Conservation (phyloP, 1,140 invertebrate genomes). For the Drosophila rhopaloa region DNA sequence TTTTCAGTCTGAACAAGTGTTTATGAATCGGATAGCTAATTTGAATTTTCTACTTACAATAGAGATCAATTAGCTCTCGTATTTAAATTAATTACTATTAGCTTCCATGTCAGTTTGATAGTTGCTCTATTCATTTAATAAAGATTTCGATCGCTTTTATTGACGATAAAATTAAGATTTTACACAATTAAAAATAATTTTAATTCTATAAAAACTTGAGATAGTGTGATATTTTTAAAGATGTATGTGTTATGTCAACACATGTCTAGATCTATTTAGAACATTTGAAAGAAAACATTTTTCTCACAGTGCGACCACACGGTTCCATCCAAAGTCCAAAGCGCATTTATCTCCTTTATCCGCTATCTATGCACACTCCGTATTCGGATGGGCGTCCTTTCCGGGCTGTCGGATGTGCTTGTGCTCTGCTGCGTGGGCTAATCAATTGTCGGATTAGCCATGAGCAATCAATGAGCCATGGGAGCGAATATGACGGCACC, state of each 20-base stretch:
- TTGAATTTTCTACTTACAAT: not conserved
- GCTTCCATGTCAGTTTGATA: not conserved
- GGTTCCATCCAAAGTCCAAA: slow-evolving; percentile 7
- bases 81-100: not conserved
- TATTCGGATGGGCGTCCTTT: slow-evolving; percentile 3
- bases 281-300: too few species aligned
- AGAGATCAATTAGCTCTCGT: not conserved
- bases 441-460: slow-evolving; percentile 61
- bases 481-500: slow-evolving; percentile 17
- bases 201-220: not conserved
- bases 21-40: not conserved
- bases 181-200: not conserved
- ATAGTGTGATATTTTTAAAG: too few species aligned
- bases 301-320: not conserved
- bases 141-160: not conserved
- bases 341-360: slow-evolving; percentile 16
- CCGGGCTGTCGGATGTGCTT: not conserved
- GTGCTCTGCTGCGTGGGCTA: slow-evolving; percentile 18
- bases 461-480: slow-evolving; percentile 43
- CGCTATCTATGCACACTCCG: not conserved
- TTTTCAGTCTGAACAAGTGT: not conserved
- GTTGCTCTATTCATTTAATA: not conserved
- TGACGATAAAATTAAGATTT: too few species aligned
- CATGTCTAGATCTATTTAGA: too few species aligned
- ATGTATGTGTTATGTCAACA: too few species aligned